phyloP scores from a whole-genome alignment of 2,797 vertebrate species.

The Acridotheres tristis region DNA sequence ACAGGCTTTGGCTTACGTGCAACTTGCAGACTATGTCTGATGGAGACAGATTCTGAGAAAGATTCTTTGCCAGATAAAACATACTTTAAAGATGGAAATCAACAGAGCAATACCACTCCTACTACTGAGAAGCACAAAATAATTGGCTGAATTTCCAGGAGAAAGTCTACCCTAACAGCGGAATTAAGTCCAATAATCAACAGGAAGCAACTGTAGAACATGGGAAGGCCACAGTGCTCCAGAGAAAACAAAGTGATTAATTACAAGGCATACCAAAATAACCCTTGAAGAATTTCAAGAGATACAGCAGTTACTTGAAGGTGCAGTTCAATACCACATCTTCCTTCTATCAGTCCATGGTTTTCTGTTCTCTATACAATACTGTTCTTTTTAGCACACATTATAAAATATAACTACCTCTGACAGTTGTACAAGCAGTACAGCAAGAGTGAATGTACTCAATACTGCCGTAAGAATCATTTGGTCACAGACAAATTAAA shows the following conservation, averaged over 20 bases:
- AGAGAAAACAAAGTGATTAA: constrained; percentile 16
- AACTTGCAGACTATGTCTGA: not conserved
- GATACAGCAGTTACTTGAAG: not conserved
- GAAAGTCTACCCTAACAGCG: not conserved
- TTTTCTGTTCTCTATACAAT: not conserved
- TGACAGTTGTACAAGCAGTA: not conserved
- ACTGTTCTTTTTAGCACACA: not conserved
- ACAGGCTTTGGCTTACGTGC: not conserved
- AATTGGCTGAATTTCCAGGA: not conserved
- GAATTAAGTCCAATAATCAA: constrained; percentile 11
- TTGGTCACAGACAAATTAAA: not conserved
- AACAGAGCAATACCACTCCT: not conserved
- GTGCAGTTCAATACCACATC: not conserved
- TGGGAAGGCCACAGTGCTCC: not conserved
- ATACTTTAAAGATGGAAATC: not conserved
- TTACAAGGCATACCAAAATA: not conserved
- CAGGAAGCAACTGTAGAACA: constrained; percentile 8
- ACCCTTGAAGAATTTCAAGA: not conserved
- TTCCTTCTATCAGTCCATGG: not conserved
- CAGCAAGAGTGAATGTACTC: not conserved
- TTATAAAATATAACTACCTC: not conserved
- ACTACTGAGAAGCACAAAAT: not conserved
- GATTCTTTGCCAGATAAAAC: constrained; percentile 36
- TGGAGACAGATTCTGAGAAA: not conserved
- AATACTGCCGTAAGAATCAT: not conserved